Evolutionary conservation across 2,888 invertebrate species (phyloP), one percentile per base, ranked within the genome.

Genomic region (Yponomeuta sedellus): DNA sequence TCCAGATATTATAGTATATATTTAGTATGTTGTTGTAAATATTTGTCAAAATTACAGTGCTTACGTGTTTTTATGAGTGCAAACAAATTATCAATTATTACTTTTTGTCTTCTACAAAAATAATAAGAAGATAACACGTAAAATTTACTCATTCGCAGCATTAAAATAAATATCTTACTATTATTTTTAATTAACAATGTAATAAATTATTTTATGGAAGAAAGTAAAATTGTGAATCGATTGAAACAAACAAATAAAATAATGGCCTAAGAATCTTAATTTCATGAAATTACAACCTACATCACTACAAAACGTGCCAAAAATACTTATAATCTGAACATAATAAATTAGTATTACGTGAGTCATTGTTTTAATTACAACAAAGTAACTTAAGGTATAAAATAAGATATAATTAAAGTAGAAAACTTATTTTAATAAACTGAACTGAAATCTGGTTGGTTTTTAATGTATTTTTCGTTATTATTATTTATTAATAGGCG

Each of bases 391-490:
- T 34, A 34, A 34, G 34, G 5, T 34, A 6, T 34, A 16, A 52
- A 52, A 52, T 52, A 52, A 52, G 44, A 16, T 5, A 2, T 16
- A 52, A 52, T 52, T 16, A 52, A 52, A 12, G 44, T 52, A 52
- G 44, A 52, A 12, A 61, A 61, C n/a, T n/a, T n/a, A n/a, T 85
- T 88, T 85, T 83, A 87, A 78, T 87, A 88, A 88, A 88, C 79
- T 72, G 69, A 70, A 69, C 73, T 69, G 70, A 82, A 83, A 80
- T 68, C 58, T 63, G 57, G 67, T 67, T 69, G 39, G 74, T 65
- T 70, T 71, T 72, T 68, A 64, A n/a, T n/a, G n/a, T 34, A 2
- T 10, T n/a, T 16, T 3, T 61, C n/a, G n/a, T 6, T 34, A 16
- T 16, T 10, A 4, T 3, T 61, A n/a, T 34, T 6, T 34, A 16